Percentiles rank a stretch among this genome's conserved stretches.
Evolutionary conservation across 2,888 invertebrate genomes (phyloP).

Genomic region (Melanophora roralis): DNA sequence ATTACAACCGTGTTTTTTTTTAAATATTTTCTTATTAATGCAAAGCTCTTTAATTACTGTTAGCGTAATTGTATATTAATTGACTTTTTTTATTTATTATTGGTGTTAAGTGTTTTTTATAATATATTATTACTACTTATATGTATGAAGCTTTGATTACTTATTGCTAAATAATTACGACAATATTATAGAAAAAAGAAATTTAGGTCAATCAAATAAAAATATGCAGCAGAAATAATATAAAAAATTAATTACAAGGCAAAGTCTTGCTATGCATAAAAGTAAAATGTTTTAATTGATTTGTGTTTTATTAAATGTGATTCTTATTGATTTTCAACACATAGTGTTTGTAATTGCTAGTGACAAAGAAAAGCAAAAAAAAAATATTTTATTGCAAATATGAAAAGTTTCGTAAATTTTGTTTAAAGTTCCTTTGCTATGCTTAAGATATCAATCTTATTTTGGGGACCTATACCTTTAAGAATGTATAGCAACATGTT

Average conservation of each 20-base stretch:
- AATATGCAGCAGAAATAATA: background rate
- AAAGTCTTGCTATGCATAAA: slow-evolving; percentile 15
- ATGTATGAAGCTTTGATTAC: slow-evolving; percentile 36
- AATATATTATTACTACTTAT: slow-evolving; percentile 2
- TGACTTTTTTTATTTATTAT: slow-evolving; percentile 43
- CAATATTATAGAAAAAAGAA: background rate
- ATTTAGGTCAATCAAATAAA: slow-evolving; percentile 41
- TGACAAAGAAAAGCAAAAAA: background rate
- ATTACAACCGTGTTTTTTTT: slow-evolving; percentile 14
- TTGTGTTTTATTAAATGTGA: background rate
- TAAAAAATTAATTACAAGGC: background rate
- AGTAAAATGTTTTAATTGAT: background rate
- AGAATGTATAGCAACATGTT: background rate
- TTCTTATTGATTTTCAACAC: background rate
- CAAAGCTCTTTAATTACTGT: slow-evolving; percentile 24
- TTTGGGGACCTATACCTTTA: no score
- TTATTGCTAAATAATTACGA: slow-evolving; percentile 33
- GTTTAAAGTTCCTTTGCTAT: no score
- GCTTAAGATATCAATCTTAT: no score
- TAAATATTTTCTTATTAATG: background rate
- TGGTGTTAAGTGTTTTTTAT: background rate
- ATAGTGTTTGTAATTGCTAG: no score
- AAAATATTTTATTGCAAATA: background rate
- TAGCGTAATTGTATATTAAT: slow-evolving; percentile 46
- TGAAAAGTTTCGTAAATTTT: background rate